Evolutionary conservation across 2,888 invertebrate genomes (phyloP), one percentile per base, ranked within the genome.

Genomic region (Nomada hirtipes): DNA sequence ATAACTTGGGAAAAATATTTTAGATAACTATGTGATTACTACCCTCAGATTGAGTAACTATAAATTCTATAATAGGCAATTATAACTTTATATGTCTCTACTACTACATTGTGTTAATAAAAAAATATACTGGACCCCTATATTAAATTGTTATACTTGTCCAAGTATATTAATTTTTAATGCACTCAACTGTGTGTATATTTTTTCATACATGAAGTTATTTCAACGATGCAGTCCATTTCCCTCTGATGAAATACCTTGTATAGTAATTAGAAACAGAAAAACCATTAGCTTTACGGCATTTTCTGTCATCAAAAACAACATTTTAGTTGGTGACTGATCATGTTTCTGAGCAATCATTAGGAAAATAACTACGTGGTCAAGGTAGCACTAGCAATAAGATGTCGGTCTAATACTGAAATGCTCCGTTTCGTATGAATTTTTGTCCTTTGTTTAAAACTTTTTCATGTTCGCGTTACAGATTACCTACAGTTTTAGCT

Each of bases 401-500:
- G 36, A 36, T 55, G 52, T 72, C 50, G 36, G n/a, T 53, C 20
- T 44, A 72, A 65, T 20, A 65, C 52, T 72, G 52, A 44, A 72
- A 72, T 52, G 50, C 20, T 23, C n/a, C 50, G 26, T 52, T 60
- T 50, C 26, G 4, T 44, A 2, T n/a, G 0, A 7, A 9, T 67
- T 77, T 55, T 13, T 23, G 18, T 29, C 4, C 23, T 15, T 61
- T 59, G 4, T 2, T 57, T 26, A 42, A 53, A 18, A 23, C 15
- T 26, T 15, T 9, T n/a, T 44, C 36, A 15, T 15, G 15, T 10
- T 68, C 44, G 26, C 72, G 64, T 20, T 57, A 63, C 47, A 4
- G 44, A 61, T 61, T 44, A 23, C 10, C 20, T 11, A 26, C 0
- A 7, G 20, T 64, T 52, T 57, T 72, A n/a, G 13, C 4, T 13